Conservation (phyloP, 2,113 vertebrate species). For the Noturus placidus region DNA sequence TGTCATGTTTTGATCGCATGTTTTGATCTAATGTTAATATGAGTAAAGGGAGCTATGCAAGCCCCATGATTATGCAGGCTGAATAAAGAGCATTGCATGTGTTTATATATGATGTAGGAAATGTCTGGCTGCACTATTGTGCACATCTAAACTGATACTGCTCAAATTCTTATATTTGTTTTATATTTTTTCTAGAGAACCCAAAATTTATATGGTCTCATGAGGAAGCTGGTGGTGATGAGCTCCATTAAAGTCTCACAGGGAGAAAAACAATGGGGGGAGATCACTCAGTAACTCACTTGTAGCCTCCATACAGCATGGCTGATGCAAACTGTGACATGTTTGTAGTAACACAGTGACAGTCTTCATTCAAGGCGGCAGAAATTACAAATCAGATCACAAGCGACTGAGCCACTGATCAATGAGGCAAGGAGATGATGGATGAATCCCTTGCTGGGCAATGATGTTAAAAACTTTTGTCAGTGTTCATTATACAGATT, state of each 20-base stretch:
- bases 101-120: too few species aligned
- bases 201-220: neutral
- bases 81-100: neutral
- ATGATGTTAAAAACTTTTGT: neutral
- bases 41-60: neutral
- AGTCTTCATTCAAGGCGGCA: constrained; percentile 11
- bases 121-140: neutral
- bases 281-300: neutral
- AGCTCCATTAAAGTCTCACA: neutral
- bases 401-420: constrained; percentile 3
- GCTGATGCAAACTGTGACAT: constrained; percentile 9
- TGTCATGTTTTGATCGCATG: neutral
- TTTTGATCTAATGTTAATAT: neutral
- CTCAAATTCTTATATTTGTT: neutral
- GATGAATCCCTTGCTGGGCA: constrained; percentile 5
- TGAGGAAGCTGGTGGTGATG: neutral
- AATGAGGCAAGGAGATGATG: neutral
- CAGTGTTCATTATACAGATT: neutral
- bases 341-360: constrained; percentile 9
- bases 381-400: constrained; percentile 21
- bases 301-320: neutral
- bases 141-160: too few species aligned
- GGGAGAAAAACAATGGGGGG: neutral
- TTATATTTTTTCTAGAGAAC: neutral
- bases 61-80: neutral